These are phyloP conservation scores for Gastrophryne carolinensis DNA, from an alignment of 2,797 vertebrate species.

Conservation along the genomic window DNA sequence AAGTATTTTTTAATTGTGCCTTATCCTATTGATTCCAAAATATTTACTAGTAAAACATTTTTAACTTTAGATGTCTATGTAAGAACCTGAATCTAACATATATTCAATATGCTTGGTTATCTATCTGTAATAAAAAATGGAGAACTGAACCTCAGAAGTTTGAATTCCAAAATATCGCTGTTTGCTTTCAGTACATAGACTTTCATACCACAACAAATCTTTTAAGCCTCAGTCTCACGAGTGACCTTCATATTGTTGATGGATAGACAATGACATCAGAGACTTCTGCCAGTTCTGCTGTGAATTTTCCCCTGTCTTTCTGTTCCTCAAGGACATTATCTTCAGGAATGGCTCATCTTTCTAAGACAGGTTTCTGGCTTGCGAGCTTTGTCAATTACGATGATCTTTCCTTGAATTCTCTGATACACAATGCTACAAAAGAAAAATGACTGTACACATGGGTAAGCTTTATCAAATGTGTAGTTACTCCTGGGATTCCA, in stretches of 20 bases:
- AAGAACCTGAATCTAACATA: background rate
- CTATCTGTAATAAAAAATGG: background rate
- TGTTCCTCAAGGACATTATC: constrained; percentile 44
- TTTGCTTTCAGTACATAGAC: background rate
- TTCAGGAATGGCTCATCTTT: constrained; percentile 39
- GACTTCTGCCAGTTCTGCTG: constrained; percentile 19
- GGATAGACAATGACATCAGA: constrained; percentile 29
- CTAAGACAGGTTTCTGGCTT: constrained; percentile 22
- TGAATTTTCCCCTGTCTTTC: constrained; percentile 23
- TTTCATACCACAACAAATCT: constrained; percentile 14
- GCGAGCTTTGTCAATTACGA: constrained; percentile 22
- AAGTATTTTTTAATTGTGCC: too few relatives aligned
- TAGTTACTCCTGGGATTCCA: too few relatives aligned
- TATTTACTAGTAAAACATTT: too few relatives aligned
- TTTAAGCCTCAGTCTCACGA: constrained; percentile 20
- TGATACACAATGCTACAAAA: background rate
- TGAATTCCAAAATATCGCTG: background rate
- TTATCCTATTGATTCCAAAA: too few relatives aligned
- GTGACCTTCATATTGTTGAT: constrained; percentile 40
- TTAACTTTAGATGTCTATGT: too few relatives aligned
- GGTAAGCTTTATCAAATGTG: too few relatives aligned
- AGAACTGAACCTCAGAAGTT: background rate
- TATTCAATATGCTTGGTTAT: background rate
- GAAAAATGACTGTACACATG: too few relatives aligned
- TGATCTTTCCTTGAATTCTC: background rate